Base-by-base conservation (phyloP, 2,113 vertebrate genomes). In the Pachyramphus minor region DNA sequence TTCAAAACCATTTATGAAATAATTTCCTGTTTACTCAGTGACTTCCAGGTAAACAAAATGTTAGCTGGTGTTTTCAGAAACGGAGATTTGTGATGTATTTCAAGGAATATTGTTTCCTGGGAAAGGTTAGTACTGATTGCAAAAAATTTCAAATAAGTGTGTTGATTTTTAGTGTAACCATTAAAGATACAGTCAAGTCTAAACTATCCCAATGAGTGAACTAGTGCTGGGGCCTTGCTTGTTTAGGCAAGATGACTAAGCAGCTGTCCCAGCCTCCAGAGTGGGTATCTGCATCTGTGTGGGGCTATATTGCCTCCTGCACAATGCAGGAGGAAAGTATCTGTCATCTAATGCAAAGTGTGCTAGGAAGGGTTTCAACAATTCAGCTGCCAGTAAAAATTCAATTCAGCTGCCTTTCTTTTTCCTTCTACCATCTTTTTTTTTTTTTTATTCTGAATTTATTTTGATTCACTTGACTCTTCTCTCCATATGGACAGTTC, bases 321-420 rank as follows among this genome's bases (percentile, higher is more conserved):
- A 5, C 33, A 6, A 1, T 16, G 21, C 24, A 49, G 39, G 14
- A 42, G 4, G 6, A 37, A 53, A 4, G 2, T 0, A 0, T 52
- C 9, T 8, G 5, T 23, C 25, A 22, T n/a, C 15, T 28, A 73
- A 22, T 30, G 21, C 6, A 52, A 19, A 59, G 4, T 64, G 23
- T 35, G 8, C 19, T 17, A n/a, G 27, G 21, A 24, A 49, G 3
- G 3, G 7, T 19, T 93, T 44, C n/a, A 82, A 42, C 6, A 39
- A 15, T n/a, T 52, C 47, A 37, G 11, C 16, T 42, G 33, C 19
- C 19, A 18, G 11, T 27, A 66, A 52, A 37, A 6, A n/a, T n/a
- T n/a, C n/a, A n/a, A n/a, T n/a, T n/a, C n/a, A n/a, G n/a, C n/a
- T 33, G 16, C 21, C 12, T 20, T 28, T 28, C 22, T 35, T 15